A percentile compares a stretch with the other conserved stretches of the same genome.
Evolutionary conservation across 2,797 vertebrate genomes (phyloP).

Genomic region (Monodelphis domestica): DNA sequence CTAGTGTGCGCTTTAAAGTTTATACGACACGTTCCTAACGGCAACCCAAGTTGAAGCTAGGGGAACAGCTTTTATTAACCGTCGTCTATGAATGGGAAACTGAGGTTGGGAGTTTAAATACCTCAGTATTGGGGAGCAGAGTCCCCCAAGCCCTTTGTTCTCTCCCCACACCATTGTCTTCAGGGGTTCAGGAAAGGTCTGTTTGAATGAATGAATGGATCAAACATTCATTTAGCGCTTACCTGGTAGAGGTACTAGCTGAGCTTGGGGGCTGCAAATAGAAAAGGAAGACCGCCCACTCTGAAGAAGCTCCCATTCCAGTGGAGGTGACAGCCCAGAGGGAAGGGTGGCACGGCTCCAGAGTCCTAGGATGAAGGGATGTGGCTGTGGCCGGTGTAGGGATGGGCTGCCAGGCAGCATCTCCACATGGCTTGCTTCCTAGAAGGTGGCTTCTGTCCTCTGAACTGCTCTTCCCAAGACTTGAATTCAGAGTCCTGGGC

Average conservation of each 20-base stretch:
- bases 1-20: neutral
- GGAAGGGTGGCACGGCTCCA: neutral
- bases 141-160: neutral
- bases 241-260: neutral
- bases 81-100: neutral
- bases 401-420: neutral
- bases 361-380: neutral
- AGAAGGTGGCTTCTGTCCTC: neutral
- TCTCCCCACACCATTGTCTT: neutral
- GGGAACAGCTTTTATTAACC: neutral
- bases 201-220: neutral
- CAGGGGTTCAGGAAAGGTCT: neutral
- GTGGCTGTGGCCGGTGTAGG: neutral
- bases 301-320: neutral
- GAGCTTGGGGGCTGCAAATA: neutral
- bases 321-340: neutral
- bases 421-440: neutral
- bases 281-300: neutral
- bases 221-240: neutral
- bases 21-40: neutral
- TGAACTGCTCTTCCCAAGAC: neutral
- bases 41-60: neutral
- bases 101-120: neutral
- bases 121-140: neutral
- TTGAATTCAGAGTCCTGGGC: neutral